Evolutionary conservation across 2,888 invertebrate species (phyloP).

Genomic region (Hermodice carunculata): DNA sequence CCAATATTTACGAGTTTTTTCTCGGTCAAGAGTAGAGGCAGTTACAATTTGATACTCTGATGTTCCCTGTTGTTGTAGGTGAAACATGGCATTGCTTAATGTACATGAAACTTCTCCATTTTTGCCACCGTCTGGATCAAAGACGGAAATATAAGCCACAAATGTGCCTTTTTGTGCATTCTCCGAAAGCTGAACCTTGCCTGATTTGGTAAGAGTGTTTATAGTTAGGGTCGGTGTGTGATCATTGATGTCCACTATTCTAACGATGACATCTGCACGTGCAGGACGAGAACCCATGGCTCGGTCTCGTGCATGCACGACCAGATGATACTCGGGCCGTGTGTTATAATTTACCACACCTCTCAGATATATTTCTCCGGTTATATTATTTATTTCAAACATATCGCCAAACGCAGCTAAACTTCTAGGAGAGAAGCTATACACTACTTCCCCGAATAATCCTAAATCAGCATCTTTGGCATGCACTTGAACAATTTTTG

Average conservation of each 20-base stretch:
- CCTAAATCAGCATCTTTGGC: constrained; percentile 33
- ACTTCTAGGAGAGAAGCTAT: constrained; percentile 29
- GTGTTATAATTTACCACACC: constrained; percentile 31
- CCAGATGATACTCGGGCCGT: constrained; percentile 21
- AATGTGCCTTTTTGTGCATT: constrained; percentile 54
- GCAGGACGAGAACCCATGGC: constrained; percentile 21
- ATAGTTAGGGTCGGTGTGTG: constrained; percentile 33
- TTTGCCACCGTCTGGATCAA: constrained; percentile 58
- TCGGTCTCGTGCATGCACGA: constrained; percentile 30
- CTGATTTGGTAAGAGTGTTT: constrained; percentile 25
- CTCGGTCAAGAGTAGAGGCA: constrained; percentile 51
- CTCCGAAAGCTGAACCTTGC: constrained; percentile 47
- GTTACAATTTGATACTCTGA: constrained; percentile 31
- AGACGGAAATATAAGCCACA: constrained; percentile 60
- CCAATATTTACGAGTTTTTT: constrained; percentile 45
- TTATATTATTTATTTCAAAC: constrained; percentile 22
- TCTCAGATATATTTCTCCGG: constrained; percentile 31
- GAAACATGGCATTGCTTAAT: constrained; percentile 45
- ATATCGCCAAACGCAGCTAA: constrained; percentile 17
- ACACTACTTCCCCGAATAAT: constrained; percentile 25
- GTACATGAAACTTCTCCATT: constrained; percentile 62
- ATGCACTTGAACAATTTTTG: constrained; percentile 27
- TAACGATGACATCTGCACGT: constrained; percentile 31
- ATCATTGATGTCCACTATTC: constrained; percentile 38
- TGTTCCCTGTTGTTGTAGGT: constrained; percentile 24